Evolutionary conservation across 2,797 vertebrate species (phyloP).

Genomic region (Varecia variegata): DNA sequence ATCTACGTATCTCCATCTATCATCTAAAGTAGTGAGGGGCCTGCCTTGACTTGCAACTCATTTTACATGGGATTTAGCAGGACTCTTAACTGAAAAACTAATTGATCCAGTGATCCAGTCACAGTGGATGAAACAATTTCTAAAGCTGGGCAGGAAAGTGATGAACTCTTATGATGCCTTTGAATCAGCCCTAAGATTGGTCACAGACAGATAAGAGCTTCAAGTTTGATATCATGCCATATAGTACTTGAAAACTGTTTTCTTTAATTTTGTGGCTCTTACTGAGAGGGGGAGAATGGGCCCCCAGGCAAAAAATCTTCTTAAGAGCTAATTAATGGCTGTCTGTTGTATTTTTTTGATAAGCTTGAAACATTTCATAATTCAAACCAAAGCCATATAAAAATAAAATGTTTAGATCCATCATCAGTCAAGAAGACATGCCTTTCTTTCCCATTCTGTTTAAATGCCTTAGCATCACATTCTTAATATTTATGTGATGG

Average conservation of each 20-base stretch:
- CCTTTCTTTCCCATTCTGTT: constrained; percentile 22
- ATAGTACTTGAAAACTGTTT: background rate
- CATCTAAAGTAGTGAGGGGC: background rate
- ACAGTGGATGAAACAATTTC: constrained; percentile 53
- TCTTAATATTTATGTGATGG: background rate
- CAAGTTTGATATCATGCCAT: background rate
- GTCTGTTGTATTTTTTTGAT: background rate
- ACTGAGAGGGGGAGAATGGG: background rate
- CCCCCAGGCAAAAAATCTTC: constrained; percentile 7
- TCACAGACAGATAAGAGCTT: background rate
- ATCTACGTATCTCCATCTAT: background rate
- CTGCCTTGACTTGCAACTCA: constrained; percentile 45
- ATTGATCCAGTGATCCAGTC: constrained; percentile 44
- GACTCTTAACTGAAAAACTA: constrained; percentile 54
- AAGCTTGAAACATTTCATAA: background rate
- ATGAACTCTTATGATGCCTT: background rate
- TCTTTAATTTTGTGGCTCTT: background rate
- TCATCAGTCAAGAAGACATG: background rate
- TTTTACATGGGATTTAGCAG: constrained; percentile 40
- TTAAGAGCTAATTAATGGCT: constrained; percentile 44
- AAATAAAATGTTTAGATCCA: constrained; percentile 11
- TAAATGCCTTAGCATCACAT: background rate
- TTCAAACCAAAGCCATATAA: background rate
- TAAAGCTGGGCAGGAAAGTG: constrained; percentile 39
- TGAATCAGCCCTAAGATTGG: constrained; percentile 17